Evolutionary conservation across 2,797 vertebrate species (phyloP), one percentile per base, ranked within the genome.

Genomic region (Sciurus vulgaris): DNA sequence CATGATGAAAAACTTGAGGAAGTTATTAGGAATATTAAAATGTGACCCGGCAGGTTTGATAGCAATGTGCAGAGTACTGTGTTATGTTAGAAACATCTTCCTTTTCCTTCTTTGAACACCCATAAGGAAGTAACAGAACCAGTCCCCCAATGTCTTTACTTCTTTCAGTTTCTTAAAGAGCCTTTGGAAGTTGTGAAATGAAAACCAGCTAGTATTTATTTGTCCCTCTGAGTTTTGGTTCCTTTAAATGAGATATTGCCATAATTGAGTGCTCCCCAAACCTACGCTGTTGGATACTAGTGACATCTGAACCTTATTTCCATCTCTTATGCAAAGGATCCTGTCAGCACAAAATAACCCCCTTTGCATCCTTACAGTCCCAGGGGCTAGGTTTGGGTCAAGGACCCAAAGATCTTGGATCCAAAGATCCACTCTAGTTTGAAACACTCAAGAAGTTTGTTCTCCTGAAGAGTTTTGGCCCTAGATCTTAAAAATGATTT

Each of bases 21-120:
- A 78, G 56, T 70, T 93, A 59, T 72, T 74, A 87, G 78, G 24
- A 82, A 51, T 41, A 92, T 73, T 85, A 91, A 90, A 90, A 67
- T 91, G 74, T 86, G 56, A 89, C 5, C 86, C 47, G 44, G 56
- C 74, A 65, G 63, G 73, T 87, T 79, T 93, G 49, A 61, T 56
- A 51, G 67, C 61, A 73, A 59, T 69, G 82, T 76, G 86, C 28
- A 88, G 83, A 85, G 79, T 33, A 47, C 24, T 59, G 6, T 93
- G 61, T 67, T 84, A 79, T 51, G 22, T 63, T 69, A 85, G 76
- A 96, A 69, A 18, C 26, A 95, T 69, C 81, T 90, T 81, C 30
- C n/a, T 49, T 95, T 89, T 86, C 49, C 59, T 73, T 82, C 69
- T 83, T 65, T 63, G 86, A 78, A 73, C 41, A 54, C 35, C 24